A percentile compares a stretch with the other conserved stretches of the same genome.
Conservation (phyloP, 2,113 vertebrate genomes). For the Quiscalus mexicanus region DNA sequence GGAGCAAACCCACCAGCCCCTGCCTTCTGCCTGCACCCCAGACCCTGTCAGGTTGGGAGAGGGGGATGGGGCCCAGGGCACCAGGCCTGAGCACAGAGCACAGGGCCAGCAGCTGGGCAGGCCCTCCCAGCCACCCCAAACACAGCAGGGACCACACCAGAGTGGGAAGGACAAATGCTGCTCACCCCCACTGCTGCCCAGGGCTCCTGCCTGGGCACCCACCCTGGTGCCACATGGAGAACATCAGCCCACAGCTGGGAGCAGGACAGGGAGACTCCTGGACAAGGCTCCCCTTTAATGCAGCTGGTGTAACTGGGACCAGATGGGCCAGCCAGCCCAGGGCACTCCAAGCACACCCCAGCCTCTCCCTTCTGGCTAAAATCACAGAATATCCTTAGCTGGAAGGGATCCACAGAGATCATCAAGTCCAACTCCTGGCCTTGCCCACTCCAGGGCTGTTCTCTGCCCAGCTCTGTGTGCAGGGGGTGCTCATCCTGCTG, state of each 20-base stretch:
- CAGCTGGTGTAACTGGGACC: background rate
- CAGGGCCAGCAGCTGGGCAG: background rate
- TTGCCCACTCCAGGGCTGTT: background rate
- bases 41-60: background rate
- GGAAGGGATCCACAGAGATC: background rate
- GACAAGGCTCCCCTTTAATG: background rate
- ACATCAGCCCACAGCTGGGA: background rate
- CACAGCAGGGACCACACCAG: background rate
- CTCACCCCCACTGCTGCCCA: background rate
- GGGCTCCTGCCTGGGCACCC: background rate
- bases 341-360: background rate
- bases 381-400: background rate
- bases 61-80: rapidly evolving
- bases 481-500: background rate
- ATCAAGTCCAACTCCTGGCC: background rate
- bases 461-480: background rate
- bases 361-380: background rate
- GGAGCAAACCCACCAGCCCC: background rate
- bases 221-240: background rate
- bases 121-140: background rate
- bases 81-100: rapidly evolving
- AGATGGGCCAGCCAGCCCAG: background rate
- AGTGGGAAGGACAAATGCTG: background rate
- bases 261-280: no score
- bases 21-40: background rate